Conservation (phyloP, 1,140 invertebrate genomes). For the Zaprionus taronus region DNA sequence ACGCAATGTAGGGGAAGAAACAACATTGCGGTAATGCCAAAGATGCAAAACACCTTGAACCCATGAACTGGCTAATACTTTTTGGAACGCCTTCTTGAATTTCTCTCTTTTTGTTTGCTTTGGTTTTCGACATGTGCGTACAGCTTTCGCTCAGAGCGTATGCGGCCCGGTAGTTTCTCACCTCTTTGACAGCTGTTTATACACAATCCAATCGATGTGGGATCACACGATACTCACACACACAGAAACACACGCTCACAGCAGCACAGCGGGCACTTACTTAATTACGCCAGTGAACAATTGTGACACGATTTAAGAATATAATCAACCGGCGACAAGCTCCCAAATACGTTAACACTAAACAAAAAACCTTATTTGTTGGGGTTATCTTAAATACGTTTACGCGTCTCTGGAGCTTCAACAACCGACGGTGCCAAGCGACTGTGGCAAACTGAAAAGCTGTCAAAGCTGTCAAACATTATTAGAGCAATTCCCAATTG, state of each 20-base stretch:
- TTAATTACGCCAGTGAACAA: not conserved
- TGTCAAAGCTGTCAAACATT: not conserved
- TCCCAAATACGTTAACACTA: not conserved
- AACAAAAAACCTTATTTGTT: not conserved
- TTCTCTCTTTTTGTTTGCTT: not conserved
- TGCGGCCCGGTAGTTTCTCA: not conserved
- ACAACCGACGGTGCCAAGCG: conserved; percentile 29
- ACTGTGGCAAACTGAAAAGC: conserved; percentile 23
- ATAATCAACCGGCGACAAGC: not conserved
- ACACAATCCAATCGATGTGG: conserved; percentile 6
- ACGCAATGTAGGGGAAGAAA: not conserved
- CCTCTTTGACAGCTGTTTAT: conserved; percentile 36
- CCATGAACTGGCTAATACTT: not conserved
- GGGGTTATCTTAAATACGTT: not conserved
- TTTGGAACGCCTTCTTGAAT: not conserved
- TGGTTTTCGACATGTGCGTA: conserved; percentile 20
- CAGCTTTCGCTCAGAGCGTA: conserved; percentile 35
- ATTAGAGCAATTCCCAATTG: not conserved
- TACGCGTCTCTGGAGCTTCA: not conserved
- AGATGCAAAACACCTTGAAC: not conserved
- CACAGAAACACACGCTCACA: not conserved
- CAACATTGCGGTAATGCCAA: not conserved
- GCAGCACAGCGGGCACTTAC: not conserved
- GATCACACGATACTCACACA: conserved; percentile 16
- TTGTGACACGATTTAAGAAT: not conserved